phyloP scores from a whole-genome alignment of 1,140 invertebrate species.

The Bombus pascuorum region DNA sequence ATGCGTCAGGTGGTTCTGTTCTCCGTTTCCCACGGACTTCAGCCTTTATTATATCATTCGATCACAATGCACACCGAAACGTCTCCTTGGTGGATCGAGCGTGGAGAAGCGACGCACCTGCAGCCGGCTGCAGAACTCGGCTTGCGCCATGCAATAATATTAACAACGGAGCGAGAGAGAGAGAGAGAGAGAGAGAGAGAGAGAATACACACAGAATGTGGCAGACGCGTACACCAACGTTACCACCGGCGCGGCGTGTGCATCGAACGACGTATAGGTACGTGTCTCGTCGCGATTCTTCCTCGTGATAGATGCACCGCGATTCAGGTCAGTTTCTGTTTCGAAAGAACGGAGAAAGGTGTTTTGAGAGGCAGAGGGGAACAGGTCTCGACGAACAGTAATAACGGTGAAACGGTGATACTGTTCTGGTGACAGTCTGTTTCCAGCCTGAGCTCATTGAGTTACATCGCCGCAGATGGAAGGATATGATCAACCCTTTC shows the following conservation, averaged over 20 bases:
- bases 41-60: conserved; percentile 80
- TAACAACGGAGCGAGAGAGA: conserved; percentile 14
- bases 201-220: conserved; percentile 4
- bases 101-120: conserved; percentile 66
- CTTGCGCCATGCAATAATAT: conserved; percentile 62
- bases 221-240: background rate
- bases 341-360: conserved; percentile 51
- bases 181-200: conserved; percentile 17
- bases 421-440: conserved; percentile 18
- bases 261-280: conserved; percentile 1
- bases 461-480: background rate
- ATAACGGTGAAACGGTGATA: conserved; percentile 40
- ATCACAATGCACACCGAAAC: conserved; percentile 78
- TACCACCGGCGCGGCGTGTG: background rate
- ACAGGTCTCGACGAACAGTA: background rate
- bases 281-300: conserved; percentile 57
- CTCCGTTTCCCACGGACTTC: conserved; percentile 79
- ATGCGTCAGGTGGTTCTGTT: conserved; percentile 78
- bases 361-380: conserved; percentile 1
- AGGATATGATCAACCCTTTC: background rate
- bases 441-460: background rate
- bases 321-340: conserved; percentile 56
- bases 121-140: conserved; percentile 69
- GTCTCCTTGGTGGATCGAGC: conserved; percentile 63
- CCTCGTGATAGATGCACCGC: conserved; percentile 58